phyloP scores from a whole-genome alignment of 2,797 vertebrate genomes.

The Pterois miles region DNA sequence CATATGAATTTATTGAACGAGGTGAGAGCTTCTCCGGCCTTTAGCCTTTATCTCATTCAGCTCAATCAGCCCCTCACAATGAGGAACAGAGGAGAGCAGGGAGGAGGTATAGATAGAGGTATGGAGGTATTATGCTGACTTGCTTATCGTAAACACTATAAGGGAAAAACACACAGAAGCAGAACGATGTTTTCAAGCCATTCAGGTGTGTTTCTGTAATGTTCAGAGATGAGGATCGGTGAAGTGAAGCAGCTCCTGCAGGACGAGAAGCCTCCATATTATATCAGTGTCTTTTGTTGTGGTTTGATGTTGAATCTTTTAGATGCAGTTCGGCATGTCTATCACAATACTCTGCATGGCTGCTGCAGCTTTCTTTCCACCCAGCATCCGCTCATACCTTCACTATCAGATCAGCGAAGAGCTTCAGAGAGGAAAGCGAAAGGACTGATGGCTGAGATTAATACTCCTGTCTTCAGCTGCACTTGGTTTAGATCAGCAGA shows the following conservation, averaged over 20 bases:
- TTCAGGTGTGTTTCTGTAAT: background rate
- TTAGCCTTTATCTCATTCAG: slow-evolving; percentile 25
- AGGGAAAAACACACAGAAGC: background rate
- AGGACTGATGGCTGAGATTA: background rate
- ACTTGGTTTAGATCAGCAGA: background rate
- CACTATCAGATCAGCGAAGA: background rate
- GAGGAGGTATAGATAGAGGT: too few species aligned
- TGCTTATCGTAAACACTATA: background rate
- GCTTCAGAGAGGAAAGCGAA: background rate
- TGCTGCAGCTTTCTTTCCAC: background rate
- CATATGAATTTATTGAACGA: slow-evolving; percentile 7
- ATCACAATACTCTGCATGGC: background rate
- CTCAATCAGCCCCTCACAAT: background rate
- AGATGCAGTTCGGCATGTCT: background rate
- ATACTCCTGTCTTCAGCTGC: background rate
- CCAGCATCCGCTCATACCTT: background rate
- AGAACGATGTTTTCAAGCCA: background rate
- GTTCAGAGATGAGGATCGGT: background rate
- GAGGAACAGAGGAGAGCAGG: background rate
- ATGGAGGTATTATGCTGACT: background rate
- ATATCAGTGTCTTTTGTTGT: background rate
- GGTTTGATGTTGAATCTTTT: background rate
- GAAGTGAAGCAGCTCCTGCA: background rate
- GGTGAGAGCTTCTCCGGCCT: background rate
- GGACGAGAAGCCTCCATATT: background rate